Conservation (phyloP, 2,888 invertebrate genomes). For the Nomada goodeniana region DNA sequence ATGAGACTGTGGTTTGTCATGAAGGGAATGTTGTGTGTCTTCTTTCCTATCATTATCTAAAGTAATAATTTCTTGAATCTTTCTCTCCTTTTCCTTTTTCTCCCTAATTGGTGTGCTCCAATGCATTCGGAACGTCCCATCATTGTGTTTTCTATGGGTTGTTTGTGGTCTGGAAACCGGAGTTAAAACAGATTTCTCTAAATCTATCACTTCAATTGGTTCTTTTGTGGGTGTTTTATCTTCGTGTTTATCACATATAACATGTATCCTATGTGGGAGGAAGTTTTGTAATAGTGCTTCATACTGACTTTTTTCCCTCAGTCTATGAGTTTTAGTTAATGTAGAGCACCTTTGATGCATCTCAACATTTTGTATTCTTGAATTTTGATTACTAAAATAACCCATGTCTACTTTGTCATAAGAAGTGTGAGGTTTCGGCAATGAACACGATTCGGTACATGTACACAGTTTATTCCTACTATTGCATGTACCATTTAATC, state of each 20-base stretch:
- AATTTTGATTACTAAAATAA: slow-evolving; percentile 19
- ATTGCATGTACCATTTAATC: slow-evolving; percentile 61
- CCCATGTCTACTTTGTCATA: slow-evolving; percentile 39
- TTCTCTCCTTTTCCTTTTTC: slow-evolving; percentile 26
- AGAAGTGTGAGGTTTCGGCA: slow-evolving; percentile 32
- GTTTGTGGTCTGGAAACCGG: slow-evolving; percentile 28
- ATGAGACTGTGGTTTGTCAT: not conserved
- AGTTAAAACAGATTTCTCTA: slow-evolving; percentile 70
- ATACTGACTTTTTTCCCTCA: slow-evolving; percentile 76
- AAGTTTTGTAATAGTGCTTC: slow-evolving; percentile 76
- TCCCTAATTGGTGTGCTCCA: slow-evolving; percentile 17
- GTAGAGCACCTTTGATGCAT: slow-evolving; percentile 59
- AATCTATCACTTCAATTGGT: slow-evolving; percentile 73
- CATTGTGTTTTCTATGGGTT: slow-evolving; percentile 10
- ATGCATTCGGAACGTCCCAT: slow-evolving; percentile 1
- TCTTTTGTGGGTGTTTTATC: slow-evolving; percentile 41
- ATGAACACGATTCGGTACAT: slow-evolving; percentile 5
- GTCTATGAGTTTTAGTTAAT: slow-evolving; percentile 67
- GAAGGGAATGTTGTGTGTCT: slow-evolving; percentile 12
- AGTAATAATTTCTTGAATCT: slow-evolving; percentile 19
- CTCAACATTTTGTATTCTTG: slow-evolving; percentile 4
- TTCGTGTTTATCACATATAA: slow-evolving; percentile 57
- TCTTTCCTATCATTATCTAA: slow-evolving; percentile 20
- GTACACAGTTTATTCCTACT: slow-evolving; percentile 45
- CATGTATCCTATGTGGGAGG: slow-evolving; percentile 66